Percentiles rank a stretch among this genome's conserved stretches.
Conservation (phyloP, 2,113 vertebrate species). For the Pantherophis guttatus region DNA sequence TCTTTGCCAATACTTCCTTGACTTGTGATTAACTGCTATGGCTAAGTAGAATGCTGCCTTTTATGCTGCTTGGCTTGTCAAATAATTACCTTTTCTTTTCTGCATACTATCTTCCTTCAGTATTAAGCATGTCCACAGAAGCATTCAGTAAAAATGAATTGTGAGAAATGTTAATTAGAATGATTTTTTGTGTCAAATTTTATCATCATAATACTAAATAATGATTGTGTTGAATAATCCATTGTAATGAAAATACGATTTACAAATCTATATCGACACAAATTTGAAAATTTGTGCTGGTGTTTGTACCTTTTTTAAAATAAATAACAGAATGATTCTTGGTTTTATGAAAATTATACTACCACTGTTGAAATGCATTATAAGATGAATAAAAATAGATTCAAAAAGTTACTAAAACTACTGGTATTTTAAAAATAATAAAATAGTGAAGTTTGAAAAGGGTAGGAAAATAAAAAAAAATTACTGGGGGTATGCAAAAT, state of each 20-base stretch:
- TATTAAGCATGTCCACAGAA: slow-evolving; percentile 8
- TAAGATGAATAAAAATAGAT: background rate
- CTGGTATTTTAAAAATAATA: background rate
- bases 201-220: slow-evolving; percentile 16
- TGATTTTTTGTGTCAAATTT: slow-evolving; percentile 11
- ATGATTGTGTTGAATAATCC: background rate
- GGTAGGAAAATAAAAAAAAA: background rate
- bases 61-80: slow-evolving; percentile 36
- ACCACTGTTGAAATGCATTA: background rate
- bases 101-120: slow-evolving; percentile 30
- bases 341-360: background rate
- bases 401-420: background rate
- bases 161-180: background rate
- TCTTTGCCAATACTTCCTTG: slow-evolving; percentile 39
- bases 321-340: background rate
- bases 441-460: background rate
- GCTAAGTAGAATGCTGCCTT: slow-evolving; percentile 45
- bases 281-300: background rate
- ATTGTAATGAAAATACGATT: slow-evolving; percentile 27
- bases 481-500: background rate
- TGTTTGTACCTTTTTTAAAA: background rate
- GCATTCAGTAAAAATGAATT: background rate
- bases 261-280: background rate
- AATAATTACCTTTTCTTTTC: slow-evolving; percentile 37
- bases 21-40: slow-evolving; percentile 43